A percentile compares a stretch with the other conserved stretches of the same genome.
phyloP scores from a whole-genome alignment of 35 echinoderm and acorn worm species.

The Lytechinus pictus region DNA sequence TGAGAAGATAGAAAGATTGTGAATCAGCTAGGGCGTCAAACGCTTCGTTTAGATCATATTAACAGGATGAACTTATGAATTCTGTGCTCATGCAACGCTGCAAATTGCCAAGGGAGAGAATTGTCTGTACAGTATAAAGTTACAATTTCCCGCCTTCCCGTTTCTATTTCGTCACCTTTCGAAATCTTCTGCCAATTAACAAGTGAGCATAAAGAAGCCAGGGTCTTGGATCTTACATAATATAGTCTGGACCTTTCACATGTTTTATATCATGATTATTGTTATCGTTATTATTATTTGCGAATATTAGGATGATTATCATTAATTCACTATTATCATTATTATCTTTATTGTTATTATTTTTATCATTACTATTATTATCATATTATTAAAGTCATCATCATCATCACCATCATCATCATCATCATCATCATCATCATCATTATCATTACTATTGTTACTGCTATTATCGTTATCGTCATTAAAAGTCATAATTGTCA shows the following conservation, averaged over 20 bases:
- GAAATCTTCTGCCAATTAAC: background rate
- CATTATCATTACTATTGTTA: too few relatives aligned
- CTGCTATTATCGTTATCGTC: too few relatives aligned
- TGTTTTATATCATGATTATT: background rate
- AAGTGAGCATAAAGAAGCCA: background rate
- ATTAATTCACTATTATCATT: too few relatives aligned
- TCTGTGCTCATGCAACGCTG: background rate
- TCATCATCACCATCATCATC: too few relatives aligned
- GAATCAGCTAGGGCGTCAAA: background rate
- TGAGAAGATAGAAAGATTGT: background rate
- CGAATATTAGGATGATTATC: too few relatives aligned
- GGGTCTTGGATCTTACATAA: background rate
- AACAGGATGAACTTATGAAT: constrained; percentile 14
- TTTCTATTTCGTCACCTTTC: background rate
- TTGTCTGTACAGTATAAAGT: background rate
- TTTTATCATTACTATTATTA: too few relatives aligned
- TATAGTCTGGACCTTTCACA: background rate
- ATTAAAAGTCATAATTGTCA: too few relatives aligned
- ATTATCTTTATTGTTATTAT: too few relatives aligned
- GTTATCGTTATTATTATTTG: background rate
- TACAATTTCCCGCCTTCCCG: background rate
- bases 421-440: too few relatives aligned
- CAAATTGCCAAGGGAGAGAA: background rate
- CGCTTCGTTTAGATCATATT: background rate
- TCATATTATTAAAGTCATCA: too few relatives aligned